Evolutionary conservation across 2,888 invertebrate genomes (phyloP), one percentile per base, ranked within the genome.

Genomic region (Mythimna impura): DNA sequence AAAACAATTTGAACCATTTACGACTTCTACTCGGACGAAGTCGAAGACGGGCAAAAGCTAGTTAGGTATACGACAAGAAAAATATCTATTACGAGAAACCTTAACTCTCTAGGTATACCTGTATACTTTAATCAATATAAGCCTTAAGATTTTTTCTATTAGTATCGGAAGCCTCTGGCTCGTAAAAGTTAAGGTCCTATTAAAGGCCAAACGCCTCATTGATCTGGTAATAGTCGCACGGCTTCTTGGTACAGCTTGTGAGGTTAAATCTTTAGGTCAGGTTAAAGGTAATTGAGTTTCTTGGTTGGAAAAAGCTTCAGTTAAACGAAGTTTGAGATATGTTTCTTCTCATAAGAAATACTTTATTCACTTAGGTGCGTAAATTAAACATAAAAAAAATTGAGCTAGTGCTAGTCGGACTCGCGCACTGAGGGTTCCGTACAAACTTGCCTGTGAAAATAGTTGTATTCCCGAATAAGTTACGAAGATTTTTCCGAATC

Each of bases 151-250:
- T 78, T 70, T 71, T 79, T 60, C 54, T 78, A 73, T 67, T 66
- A 82, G 68, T 66, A 73, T 65, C 43, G 65, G 34, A 68, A 66
- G 22, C 82, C 58, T 34, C 55, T 55, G n/a, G 73, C 62, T 80
- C 83, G 73, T 80, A 82, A 82, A 82, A 72, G 67, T 52, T 62
- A 78, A 79, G 65, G 62, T 60, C n/a, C 68, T 73, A 68, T 73
- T 68, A 69, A 68, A 68, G 50, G 58, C 67, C 52, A 80, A 82
- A 78, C 66, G 67, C 62, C 57, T 78, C 79, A 82, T 78, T 80
- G 82, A 78, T 72, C 82, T 61, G 34, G 54, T 67, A 72, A 72
- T 82, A 65, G 62, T 55, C 17, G 52, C 43, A 54, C 61, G 47
- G 67, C 58, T 66, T 78, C 57, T 57, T 36, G 4, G 25, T 66